Conservation (phyloP, 2,797 vertebrate genomes). For the Coilia nasus region DNA sequence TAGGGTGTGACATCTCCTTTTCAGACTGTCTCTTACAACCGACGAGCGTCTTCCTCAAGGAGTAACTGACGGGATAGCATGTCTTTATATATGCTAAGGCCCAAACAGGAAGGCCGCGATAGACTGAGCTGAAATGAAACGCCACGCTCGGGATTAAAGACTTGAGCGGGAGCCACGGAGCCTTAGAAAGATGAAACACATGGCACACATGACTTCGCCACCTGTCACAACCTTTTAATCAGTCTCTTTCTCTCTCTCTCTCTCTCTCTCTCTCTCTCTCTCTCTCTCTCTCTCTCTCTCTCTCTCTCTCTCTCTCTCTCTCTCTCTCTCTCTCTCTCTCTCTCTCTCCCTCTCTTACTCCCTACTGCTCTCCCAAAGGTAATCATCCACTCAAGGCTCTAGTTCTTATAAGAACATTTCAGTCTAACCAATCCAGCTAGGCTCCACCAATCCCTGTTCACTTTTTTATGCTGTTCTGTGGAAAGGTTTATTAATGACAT, state of each 20-base stretch:
- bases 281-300: background rate
- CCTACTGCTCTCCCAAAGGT: slow-evolving; percentile 39
- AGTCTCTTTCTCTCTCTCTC: background rate
- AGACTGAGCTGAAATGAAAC: background rate
- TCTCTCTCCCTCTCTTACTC: slow-evolving; percentile 9
- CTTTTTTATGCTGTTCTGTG: background rate
- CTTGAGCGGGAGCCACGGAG: background rate
- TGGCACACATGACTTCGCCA: background rate
- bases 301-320: slow-evolving; percentile 24
- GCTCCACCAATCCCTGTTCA: background rate
- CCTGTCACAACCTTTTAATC: slow-evolving; percentile 23
- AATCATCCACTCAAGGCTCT: slow-evolving; percentile 23
- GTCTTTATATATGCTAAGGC: background rate
- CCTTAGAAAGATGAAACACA: too few species aligned
- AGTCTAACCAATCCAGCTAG: background rate
- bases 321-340: slow-evolving; percentile 17
- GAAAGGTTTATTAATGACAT: background rate
- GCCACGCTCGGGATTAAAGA: background rate
- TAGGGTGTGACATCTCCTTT: background rate
- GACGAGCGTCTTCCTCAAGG: background rate
- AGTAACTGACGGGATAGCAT: background rate
- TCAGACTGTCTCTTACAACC: background rate
- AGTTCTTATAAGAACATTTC: slow-evolving; percentile 11
- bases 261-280: too few species aligned
- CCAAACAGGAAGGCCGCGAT: background rate